Percentiles rank a stretch among this genome's conserved stretches.
Conservation (phyloP, 2,888 invertebrate species). For the Epinotia nisella region DNA sequence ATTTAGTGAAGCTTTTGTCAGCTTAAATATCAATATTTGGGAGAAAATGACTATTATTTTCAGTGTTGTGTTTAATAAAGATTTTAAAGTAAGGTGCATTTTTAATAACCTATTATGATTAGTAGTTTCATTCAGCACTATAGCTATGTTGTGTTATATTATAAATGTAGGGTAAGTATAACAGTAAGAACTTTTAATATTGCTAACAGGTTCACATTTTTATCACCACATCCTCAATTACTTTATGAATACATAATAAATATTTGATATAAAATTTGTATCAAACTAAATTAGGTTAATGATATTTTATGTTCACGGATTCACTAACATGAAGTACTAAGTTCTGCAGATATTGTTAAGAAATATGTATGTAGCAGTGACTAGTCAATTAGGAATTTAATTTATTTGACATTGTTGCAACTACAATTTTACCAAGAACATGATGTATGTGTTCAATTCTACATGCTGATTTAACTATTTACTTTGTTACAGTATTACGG, state of each 20-base stretch:
- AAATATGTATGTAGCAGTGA: neutral
- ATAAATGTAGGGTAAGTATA: conserved; percentile 53
- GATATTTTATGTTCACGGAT: conserved; percentile 57
- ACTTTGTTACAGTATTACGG: conserved; percentile 81
- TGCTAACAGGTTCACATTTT: conserved; percentile 39
- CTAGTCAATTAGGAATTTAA: conserved; percentile 10
- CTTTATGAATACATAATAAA: neutral
- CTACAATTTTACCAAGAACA: neutral
- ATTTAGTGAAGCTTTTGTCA: conserved; percentile 34
- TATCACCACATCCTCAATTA: conserved; percentile 50
- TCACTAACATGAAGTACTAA: conserved; percentile 42
- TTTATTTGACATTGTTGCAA: conserved; percentile 13
- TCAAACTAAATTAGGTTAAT: conserved; percentile 53
- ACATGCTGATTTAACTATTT: conserved; percentile 40
- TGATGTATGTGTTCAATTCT: neutral
- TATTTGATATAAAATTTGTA: conserved; percentile 43
- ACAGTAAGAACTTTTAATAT: conserved; percentile 46
- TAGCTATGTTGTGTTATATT: conserved; percentile 45
- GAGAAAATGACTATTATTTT: conserved; percentile 8
- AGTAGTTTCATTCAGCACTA: conserved; percentile 44
- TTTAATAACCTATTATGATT: conserved; percentile 56
- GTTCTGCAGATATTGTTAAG: neutral
- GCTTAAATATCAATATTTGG: neutral
- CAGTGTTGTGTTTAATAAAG: conserved; percentile 58
- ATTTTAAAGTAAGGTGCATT: conserved; percentile 62